These are phyloP conservation scores for Nomada ruficornis DNA, from an alignment of 2,888 invertebrate genomes.

Conservation along the genomic window DNA sequence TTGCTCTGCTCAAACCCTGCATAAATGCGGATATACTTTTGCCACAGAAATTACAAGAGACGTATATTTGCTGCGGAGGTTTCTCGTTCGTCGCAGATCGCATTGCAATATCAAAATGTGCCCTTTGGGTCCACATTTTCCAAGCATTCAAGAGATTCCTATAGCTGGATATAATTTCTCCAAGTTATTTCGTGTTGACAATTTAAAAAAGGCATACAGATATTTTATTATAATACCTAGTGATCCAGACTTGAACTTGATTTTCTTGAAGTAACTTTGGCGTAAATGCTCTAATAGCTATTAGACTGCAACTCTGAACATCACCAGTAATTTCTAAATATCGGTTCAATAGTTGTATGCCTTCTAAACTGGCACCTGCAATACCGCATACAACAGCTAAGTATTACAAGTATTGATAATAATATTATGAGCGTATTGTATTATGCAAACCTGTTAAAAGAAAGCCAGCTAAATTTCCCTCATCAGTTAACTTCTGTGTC, in stretches of 20 bases:
- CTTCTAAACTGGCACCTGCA: conserved; percentile 89
- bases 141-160: conserved; percentile 93
- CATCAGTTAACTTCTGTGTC: conserved; percentile 89
- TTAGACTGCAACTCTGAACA: conserved; percentile 94
- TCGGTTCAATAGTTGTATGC: conserved; percentile 92
- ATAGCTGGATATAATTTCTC: conserved; percentile 87
- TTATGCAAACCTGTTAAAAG: conserved; percentile 89
- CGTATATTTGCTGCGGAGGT: conserved; percentile 89
- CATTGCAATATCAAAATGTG: conserved; percentile 94
- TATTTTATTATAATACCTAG: conserved; percentile 84
- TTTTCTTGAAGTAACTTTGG: conserved; percentile 88
- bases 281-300: conserved; percentile 91
- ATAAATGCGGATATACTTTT: conserved; percentile 94
- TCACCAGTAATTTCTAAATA: conserved; percentile 95
- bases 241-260: conserved; percentile 89
- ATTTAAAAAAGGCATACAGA: neutral
- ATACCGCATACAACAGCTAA: conserved; percentile 22
- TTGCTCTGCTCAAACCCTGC: conserved; percentile 88
- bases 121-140: conserved; percentile 95
- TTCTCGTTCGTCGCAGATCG: conserved; percentile 87
- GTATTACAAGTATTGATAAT: neutral
- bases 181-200: neutral
- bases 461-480: conserved; percentile 93
- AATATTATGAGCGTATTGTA: neutral
- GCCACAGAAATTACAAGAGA: conserved; percentile 97